Conservation (phyloP, 2,797 vertebrate species). For the Dermochelys coriacea region DNA sequence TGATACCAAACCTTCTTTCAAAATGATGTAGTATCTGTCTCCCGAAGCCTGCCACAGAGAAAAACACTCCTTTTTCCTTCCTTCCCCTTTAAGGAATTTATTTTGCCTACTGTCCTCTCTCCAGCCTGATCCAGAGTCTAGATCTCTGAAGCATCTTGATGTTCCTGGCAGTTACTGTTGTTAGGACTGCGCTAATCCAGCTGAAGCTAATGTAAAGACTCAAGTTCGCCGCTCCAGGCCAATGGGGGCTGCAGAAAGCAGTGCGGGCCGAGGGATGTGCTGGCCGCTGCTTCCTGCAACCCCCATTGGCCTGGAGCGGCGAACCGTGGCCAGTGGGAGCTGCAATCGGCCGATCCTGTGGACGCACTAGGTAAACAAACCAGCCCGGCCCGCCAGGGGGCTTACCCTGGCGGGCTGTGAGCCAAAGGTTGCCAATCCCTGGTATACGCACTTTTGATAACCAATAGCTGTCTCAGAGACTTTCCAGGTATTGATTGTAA, state of each 20-base stretch:
- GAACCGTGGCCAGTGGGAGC: too few species aligned
- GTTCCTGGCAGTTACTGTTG: background rate
- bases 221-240: background rate
- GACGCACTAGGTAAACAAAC: too few species aligned
- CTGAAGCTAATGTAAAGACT: background rate
- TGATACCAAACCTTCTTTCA: background rate
- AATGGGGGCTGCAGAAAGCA: too few species aligned
- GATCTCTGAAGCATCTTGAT: fast-evolving
- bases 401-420: too few species aligned
- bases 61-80: background rate
- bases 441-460: slow-evolving; percentile 34
- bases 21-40: background rate
- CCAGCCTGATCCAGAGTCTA: background rate
- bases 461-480: slow-evolving; percentile 32
- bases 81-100: background rate
- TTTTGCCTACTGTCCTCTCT: slow-evolving; percentile 23
- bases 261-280: too few species aligned
- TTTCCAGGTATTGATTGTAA: slow-evolving; percentile 54
- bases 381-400: too few species aligned
- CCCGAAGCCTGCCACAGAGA: background rate
- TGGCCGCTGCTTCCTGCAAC: too few species aligned
- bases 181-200: background rate
- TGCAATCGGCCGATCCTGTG: too few species aligned
- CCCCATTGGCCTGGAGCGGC: too few species aligned
- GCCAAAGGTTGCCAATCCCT: too few species aligned